Evolutionary conservation across 2,797 vertebrate species (phyloP).

Genomic region (Paramormyrops hopkinsi): DNA sequence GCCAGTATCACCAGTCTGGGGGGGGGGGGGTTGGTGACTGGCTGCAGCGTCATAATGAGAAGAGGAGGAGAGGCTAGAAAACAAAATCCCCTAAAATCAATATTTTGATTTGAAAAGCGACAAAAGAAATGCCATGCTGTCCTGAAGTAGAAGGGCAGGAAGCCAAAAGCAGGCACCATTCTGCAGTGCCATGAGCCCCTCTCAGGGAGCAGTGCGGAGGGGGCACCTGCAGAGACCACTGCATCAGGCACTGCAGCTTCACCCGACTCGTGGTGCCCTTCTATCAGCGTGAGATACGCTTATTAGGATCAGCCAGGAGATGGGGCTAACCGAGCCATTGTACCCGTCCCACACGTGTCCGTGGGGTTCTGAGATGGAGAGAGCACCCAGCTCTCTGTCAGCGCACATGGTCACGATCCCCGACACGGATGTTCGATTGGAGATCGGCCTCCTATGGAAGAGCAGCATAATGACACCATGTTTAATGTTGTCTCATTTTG

Average conservation of each 20-base stretch:
- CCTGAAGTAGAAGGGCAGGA: background rate
- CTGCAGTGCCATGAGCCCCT: background rate
- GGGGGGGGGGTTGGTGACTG: background rate
- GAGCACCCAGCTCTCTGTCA: background rate
- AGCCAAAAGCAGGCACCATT: background rate
- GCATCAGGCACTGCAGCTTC: background rate
- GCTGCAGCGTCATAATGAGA: background rate
- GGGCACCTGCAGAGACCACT: background rate
- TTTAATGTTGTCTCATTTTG: constrained; percentile 59
- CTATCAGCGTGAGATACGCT: background rate
- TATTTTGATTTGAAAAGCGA: constrained; percentile 81
- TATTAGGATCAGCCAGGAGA: background rate
- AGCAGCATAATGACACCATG: constrained; percentile 68
- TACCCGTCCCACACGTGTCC: background rate
- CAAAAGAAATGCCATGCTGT: constrained; percentile 41
- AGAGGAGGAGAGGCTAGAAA: constrained; percentile 66
- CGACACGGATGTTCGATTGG: background rate
- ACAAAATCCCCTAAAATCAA: constrained; percentile 67
- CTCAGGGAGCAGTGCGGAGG: background rate
- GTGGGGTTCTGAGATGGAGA: background rate
- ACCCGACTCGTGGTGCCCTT: background rate
- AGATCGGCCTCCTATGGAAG: constrained; percentile 24
- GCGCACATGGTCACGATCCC: background rate
- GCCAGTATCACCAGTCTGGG: background rate
- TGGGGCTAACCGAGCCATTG: background rate